Percentiles rank a stretch among this genome's conserved stretches.
phyloP scores from a whole-genome alignment of 1,140 invertebrate genomes.

The Procambarus clarkii region DNA sequence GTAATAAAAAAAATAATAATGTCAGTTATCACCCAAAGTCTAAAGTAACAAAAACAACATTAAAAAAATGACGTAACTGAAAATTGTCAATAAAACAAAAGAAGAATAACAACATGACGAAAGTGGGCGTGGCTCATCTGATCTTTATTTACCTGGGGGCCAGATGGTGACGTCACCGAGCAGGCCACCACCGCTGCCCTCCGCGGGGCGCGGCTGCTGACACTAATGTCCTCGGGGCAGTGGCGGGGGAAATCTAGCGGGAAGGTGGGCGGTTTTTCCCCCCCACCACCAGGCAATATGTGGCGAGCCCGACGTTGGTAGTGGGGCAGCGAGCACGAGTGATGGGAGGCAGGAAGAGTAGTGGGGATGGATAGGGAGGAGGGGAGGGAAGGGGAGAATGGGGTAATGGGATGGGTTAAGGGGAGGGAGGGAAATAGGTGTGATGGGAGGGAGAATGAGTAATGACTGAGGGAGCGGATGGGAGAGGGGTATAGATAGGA shows the following conservation, averaged over 20 bases:
- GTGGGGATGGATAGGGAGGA: no score
- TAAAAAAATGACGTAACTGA: neutral
- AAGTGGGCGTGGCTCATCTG: neutral
- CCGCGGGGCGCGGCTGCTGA: neutral
- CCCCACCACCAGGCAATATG: neutral
- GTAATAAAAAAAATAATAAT: no score
- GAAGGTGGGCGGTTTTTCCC: neutral
- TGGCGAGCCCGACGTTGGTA: neutral
- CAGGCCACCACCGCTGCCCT: neutral
- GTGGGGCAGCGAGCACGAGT: neutral
- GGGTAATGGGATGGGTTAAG: neutral
- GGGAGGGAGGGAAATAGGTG: neutral
- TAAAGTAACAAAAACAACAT: neutral
- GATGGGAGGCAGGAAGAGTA: neutral
- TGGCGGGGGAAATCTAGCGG: neutral
- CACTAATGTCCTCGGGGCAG: neutral
- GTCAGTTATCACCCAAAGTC: no score
- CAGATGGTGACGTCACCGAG: neutral
- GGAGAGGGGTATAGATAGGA: no score
- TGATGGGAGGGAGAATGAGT: neutral
- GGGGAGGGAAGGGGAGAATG: neutral
- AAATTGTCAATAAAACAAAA: neutral
- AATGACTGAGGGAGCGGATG: no score
- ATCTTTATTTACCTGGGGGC: neutral
- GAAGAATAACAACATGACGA: neutral